phyloP scores from a whole-genome alignment of 1,140 invertebrate species.

The Macrocentrus cingulum region DNA sequence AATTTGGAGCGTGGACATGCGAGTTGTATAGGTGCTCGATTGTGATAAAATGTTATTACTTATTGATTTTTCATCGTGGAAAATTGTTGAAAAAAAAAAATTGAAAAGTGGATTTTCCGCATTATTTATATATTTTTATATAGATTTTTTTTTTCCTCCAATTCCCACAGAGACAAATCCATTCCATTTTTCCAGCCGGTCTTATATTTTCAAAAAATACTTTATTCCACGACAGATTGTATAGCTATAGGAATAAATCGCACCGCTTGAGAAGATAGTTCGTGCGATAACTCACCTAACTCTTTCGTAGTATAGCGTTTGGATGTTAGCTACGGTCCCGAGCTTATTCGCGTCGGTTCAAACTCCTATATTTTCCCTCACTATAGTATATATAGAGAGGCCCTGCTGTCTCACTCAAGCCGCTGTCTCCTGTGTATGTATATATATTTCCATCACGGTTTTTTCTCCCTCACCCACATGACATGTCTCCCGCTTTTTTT shows the following conservation, averaged over 20 bases:
- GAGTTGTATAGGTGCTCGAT: no score
- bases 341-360: constrained; percentile 41
- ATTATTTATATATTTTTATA: no score
- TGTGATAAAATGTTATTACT: no score
- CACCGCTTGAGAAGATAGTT: constrained; percentile 50
- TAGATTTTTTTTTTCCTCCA: no score
- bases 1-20: no score
- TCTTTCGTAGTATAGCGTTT: constrained; percentile 20
- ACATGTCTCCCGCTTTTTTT: no score
- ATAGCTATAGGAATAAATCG: constrained; percentile 57
- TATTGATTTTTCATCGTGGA: not conserved
- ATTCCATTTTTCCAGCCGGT: not conserved
- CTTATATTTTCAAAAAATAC: constrained; percentile 38
- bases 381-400: no score
- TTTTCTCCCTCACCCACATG: no score
- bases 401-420: no score
- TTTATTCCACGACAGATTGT: constrained; percentile 55
- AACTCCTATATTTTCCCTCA: constrained; percentile 34
- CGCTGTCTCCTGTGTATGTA: no score
- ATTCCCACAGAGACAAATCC: constrained; percentile 5
- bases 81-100: constrained; percentile 4
- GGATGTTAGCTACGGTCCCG: not conserved
- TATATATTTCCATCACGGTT: no score
- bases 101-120: not conserved
- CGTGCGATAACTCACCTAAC: constrained; percentile 44